Evolutionary conservation across 2,797 vertebrate species (phyloP).

Genomic region (Xenopus petersii): DNA sequence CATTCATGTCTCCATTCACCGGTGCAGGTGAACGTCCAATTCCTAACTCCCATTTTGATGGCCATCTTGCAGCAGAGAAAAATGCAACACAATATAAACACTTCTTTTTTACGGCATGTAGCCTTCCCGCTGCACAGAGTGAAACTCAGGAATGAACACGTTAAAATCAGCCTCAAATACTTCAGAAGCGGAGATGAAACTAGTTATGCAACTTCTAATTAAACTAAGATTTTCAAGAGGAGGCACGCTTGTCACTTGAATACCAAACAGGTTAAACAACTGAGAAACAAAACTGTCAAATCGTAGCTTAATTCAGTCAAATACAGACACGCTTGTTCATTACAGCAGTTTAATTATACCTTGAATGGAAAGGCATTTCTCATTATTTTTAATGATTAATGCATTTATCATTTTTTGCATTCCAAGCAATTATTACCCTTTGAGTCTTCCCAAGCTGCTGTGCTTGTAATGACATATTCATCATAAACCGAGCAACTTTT

Average conservation of each 20-base stretch:
- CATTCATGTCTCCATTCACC: too few species aligned
- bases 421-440: constrained; percentile 20
- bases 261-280: constrained; percentile 47
- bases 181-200: constrained; percentile 25
- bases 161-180: constrained; percentile 24
- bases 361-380: constrained; percentile 46
- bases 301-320: constrained; percentile 44
- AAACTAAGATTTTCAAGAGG: constrained; percentile 45
- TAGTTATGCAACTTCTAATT: constrained; percentile 46
- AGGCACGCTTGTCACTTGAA: constrained; percentile 28
- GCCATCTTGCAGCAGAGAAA: too few species aligned
- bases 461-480: constrained; percentile 9
- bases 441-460: constrained; percentile 10
- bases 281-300: constrained; percentile 46
- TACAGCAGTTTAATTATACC: constrained; percentile 47
- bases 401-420: constrained; percentile 44
- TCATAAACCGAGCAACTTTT: too few species aligned
- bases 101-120: too few species aligned
- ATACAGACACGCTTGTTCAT: constrained; percentile 49
- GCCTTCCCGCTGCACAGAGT: too few species aligned
- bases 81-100: too few species aligned
- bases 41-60: too few species aligned
- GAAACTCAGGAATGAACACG: not conserved
- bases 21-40: too few species aligned
- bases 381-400: constrained; percentile 48